Base-by-base conservation (phyloP, 1,140 invertebrate species). In the Pogonomyrmex barbatus region DNA sequence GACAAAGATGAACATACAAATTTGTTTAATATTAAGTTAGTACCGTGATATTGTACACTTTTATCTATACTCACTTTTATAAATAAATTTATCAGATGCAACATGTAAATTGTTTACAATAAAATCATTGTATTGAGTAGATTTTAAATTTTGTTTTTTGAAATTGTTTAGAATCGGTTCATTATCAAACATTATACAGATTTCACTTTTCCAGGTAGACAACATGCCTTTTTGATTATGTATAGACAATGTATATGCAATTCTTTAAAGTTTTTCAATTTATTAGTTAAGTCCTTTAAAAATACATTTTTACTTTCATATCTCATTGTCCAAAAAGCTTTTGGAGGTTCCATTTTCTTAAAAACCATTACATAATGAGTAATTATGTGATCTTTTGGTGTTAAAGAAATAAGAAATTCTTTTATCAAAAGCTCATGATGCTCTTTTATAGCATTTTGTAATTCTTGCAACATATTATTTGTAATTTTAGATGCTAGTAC, bases 181-280 rank as follows among this genome's bases (percentile, higher is more conserved):
- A 36, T 36, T 10, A 0, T 30, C 6, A 33, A 60, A 60, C 30
- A 24, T 30, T 30, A 24, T 24, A 24, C 0, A 24, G 24, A 24
- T 24, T 33, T 5, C 33, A 33, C 33, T 60, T 30, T 60, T 33
- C 58, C 58, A 60, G 6, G 14, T 12, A 36, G 24, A 70, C 24
- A 12, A 56, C 42, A 24, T 10, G 14, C 24, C 24, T 42, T 73
- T 73, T 56, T 73, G 52, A 42, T 73, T 33, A 56, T 36, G 12
- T 45, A 75, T 0, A 2, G 52, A 42, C 4, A 56, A 56, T 2
- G 71, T 45, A 42, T 24, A 75, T 9, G 71, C 70, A 73, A 73
- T n/a, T 75, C 36, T 75, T 42, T 58, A 75, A 58, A 75, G n/a
- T 75, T 56, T 75, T 75, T 58, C 24, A 75, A 58, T 30, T 75